A percentile compares a stretch with the other conserved stretches of the same genome.
phyloP scores from a whole-genome alignment of 2,113 vertebrate species.

The Monarcha castaneiventris region DNA sequence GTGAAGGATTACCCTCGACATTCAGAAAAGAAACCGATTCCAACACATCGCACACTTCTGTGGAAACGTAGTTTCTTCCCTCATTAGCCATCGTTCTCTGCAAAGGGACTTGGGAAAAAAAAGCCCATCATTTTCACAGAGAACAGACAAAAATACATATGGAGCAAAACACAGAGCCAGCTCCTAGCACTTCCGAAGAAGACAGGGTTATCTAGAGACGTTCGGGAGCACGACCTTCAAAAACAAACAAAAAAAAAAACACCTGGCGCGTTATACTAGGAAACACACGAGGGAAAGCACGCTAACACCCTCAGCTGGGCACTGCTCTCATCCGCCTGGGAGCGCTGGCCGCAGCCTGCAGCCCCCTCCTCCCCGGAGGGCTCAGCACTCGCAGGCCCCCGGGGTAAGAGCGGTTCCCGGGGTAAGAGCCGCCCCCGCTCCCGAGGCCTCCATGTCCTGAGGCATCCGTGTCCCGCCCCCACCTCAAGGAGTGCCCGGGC shows the following conservation, averaged over 20 bases:
- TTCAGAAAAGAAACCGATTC: not conserved
- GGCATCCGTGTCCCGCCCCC: accelerated
- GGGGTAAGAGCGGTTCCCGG: accelerated
- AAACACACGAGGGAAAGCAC: accelerated
- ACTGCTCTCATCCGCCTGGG: accelerated
- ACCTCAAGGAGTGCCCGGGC: accelerated
- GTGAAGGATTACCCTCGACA: not conserved
- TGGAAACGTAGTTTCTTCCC: not conserved
- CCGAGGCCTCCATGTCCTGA: no score
- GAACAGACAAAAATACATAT: not conserved
- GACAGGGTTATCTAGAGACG: accelerated
- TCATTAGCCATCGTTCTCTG: not conserved
- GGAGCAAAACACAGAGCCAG: accelerated
- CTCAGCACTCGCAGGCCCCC: accelerated
- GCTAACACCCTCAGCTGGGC: accelerated
- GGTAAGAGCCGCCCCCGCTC: no score
- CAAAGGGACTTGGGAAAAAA: not conserved
- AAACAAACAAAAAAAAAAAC: not conserved
- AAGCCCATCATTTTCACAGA: not conserved
- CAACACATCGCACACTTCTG: not conserved
- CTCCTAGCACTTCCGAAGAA: not conserved
- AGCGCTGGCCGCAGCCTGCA: accelerated
- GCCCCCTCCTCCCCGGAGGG: accelerated
- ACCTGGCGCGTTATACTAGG: accelerated
- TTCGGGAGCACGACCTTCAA: accelerated